A percentile compares a stretch with the other conserved stretches of the same genome.
phyloP scores from a whole-genome alignment of 2,797 vertebrate genomes.

The Aldrovandia affinis region DNA sequence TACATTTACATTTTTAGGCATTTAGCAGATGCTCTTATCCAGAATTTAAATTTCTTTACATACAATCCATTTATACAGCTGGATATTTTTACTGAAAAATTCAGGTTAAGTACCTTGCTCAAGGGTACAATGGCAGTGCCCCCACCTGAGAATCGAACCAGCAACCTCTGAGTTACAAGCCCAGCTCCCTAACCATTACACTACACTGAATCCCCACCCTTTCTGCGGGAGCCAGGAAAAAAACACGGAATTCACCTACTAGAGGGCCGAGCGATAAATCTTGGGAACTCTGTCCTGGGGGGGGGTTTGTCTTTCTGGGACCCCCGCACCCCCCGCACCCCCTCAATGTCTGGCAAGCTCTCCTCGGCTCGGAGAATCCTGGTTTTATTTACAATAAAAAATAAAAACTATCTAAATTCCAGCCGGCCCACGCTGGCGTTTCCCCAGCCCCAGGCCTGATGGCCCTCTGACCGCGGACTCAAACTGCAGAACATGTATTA shows the following conservation, averaged over 20 bases:
- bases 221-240: conserved; percentile 46
- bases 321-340: conserved; percentile 53
- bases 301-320: conserved; percentile 50
- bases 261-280: conserved; percentile 7
- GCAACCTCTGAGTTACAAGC: too few species aligned
- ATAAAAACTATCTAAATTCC: conserved; percentile 45
- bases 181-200: too few species aligned
- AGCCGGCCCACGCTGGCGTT: conserved; percentile 28
- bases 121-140: too few species aligned
- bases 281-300: conserved; percentile 12
- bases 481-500: conserved; percentile 51
- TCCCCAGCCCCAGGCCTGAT: conserved; percentile 7
- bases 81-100: too few species aligned
- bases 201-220: too few species aligned
- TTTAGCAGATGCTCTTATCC: too few species aligned
- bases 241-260: conserved; percentile 25
- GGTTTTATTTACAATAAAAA: too few species aligned
- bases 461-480: conserved; percentile 41
- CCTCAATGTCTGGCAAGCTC: conserved; percentile 51
- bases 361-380: conserved; percentile 37
- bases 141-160: too few species aligned
- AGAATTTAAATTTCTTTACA: too few species aligned
- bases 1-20: too few species aligned
- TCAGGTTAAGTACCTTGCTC: too few species aligned
- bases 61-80: too few species aligned